Evolutionary conservation across 2,113 vertebrate genomes (phyloP).

Genomic region (Clupea harengus): DNA sequence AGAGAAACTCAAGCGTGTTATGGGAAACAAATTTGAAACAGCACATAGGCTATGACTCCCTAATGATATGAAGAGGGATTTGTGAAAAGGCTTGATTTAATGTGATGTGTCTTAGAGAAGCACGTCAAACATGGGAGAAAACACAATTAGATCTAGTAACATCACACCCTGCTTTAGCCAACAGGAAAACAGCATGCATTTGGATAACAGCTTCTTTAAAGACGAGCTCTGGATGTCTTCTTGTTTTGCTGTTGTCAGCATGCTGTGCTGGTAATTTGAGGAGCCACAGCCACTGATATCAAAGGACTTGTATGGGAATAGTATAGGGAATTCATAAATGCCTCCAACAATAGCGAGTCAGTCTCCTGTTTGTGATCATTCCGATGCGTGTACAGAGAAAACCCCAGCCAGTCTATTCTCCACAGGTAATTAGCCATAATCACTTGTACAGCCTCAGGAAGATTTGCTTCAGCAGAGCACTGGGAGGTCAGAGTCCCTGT

Average conservation of each 20-base stretch:
- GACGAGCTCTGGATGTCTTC: neutral
- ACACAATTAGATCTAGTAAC: no score
- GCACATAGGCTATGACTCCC: no score
- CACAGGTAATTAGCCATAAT: slow-evolving; percentile 14
- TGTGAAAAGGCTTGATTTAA: no score
- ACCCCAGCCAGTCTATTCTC: neutral
- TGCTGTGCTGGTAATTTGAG: neutral
- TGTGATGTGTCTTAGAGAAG: no score
- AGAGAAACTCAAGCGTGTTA: neutral
- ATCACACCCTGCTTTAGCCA: no score
- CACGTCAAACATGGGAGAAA: no score
- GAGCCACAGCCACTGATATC: neutral
- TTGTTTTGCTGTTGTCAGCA: neutral
- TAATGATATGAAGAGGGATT: neutral
- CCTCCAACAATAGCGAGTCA: neutral
- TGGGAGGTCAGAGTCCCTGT: neutral
- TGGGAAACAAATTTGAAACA: neutral
- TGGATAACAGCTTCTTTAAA: no score
- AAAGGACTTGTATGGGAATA: neutral
- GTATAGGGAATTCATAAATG: neutral
- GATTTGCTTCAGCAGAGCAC: slow-evolving; percentile 4
- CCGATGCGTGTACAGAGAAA: neutral
- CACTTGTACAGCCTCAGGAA: slow-evolving; percentile 9
- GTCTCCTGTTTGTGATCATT: neutral
- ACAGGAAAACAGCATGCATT: no score